Base-by-base conservation (phyloP, 2,797 vertebrate genomes). In the Luscinia megarhynchos region DNA sequence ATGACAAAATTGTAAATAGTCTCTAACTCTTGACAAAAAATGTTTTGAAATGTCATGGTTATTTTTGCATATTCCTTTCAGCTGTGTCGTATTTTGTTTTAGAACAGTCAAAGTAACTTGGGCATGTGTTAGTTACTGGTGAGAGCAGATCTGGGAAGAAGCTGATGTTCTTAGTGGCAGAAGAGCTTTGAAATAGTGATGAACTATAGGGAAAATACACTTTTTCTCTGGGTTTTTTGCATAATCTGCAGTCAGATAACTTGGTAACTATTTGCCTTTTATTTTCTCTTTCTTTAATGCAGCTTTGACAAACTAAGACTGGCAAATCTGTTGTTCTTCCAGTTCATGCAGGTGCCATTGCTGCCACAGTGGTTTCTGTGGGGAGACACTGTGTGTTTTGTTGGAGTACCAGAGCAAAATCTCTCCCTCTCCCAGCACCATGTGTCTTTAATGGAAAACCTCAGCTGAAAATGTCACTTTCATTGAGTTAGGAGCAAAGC, bases 1-100 rank as follows among this genome's bases (percentile, higher is more conserved):
- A 55, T 63, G 5, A 32, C 17, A 76, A 79, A 92, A 51, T 7
- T 75, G 13, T 55, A 51, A 80, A 36, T 23, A 15, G 16, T 62
- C 9, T 55, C 8, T 67, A 81, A 70, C 11, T 57, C 9, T 46
- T 89, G 23, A 45, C 23, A 15, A 55, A 87, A 80, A 45, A 16
- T n/a, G 2, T 2, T 9, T 21, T 43, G 9, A 40, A 85, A 18
- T 45, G 27, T 18, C 12, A 2, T 0, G 1, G 15, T 21, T 51
- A 26, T 70, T 89, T 84, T 51, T 87, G 13, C 27, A 50, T 7
- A 4, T 67, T 81, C 3, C 5, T 58, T 2, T 82, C 68, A 74
- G 3, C 57, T 48, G 2, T 58, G 17, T 6, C 19, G 6, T 66
- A 48, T 63, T 91, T 90, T 80, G 11, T 5, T 54, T 79, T 45